Conservation (phyloP, 2,888 invertebrate genomes). For the Tenthredo amoena region DNA sequence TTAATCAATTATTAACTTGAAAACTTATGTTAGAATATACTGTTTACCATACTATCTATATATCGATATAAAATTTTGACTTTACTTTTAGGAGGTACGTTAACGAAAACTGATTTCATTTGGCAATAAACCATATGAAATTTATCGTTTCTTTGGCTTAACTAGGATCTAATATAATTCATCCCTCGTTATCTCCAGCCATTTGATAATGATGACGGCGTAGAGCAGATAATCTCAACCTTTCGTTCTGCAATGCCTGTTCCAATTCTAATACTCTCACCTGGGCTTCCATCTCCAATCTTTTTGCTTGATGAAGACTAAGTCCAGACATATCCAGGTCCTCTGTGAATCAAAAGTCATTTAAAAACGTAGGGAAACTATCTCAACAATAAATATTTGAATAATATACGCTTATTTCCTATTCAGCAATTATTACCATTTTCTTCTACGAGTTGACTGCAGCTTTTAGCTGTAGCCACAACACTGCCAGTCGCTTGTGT, state of each 20-base stretch:
- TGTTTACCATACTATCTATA: slow-evolving; percentile 12
- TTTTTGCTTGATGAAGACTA: slow-evolving; percentile 95
- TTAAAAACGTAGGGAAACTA: slow-evolving; percentile 24
- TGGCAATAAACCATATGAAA: slow-evolving; percentile 12
- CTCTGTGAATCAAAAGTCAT: slow-evolving; percentile 80
- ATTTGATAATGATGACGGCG: slow-evolving; percentile 95
- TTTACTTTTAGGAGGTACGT: slow-evolving; percentile 19
- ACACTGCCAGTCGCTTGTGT: slow-evolving; percentile 95
- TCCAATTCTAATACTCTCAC: slow-evolving; percentile 96
- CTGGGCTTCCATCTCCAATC: slow-evolving; percentile 98
- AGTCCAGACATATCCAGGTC: slow-evolving; percentile 94
- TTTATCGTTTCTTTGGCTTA: slow-evolving; percentile 49
- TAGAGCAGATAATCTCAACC: slow-evolving; percentile 90
- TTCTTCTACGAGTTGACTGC: slow-evolving; percentile 91
- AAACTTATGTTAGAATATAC: slow-evolving; percentile 41
- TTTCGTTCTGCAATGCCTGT: slow-evolving; percentile 92
- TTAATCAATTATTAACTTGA: slow-evolving; percentile 14
- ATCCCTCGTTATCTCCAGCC: slow-evolving; percentile 83
- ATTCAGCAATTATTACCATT: slow-evolving; percentile 79
- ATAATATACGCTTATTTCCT: not conserved
- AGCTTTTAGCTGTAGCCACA: slow-evolving; percentile 96
- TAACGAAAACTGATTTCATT: slow-evolving; percentile 6
- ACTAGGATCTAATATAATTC: slow-evolving; percentile 26
- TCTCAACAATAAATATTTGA: slow-evolving; percentile 11
- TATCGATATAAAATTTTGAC: slow-evolving; percentile 37